Evolutionary conservation across 2,888 invertebrate genomes (phyloP).

Genomic region (Melieria crassipennis): DNA sequence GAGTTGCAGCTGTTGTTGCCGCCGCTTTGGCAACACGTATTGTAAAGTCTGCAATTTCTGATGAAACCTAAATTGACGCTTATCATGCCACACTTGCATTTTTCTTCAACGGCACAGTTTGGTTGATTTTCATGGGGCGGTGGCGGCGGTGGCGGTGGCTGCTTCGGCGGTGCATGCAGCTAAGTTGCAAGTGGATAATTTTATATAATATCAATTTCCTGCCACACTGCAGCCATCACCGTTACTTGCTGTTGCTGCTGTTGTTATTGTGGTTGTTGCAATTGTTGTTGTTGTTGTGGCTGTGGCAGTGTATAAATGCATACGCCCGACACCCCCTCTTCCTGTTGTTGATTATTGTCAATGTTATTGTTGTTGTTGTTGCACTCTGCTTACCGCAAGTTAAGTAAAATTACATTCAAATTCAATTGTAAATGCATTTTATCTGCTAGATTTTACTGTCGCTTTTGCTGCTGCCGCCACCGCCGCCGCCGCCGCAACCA

Average conservation of each 20-base stretch:
- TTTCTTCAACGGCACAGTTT: conserved; percentile 2
- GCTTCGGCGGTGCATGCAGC: background rate
- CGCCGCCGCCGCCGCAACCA: conserved; percentile 15
- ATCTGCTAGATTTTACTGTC: conserved; percentile 38
- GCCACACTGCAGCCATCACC: conserved; percentile 35
- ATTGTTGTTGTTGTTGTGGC: background rate
- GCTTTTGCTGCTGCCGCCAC: conserved; percentile 10
- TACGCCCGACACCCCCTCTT: conserved; percentile 23
- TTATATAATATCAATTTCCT: conserved; percentile 61
- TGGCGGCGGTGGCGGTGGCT: conserved; percentile 7
- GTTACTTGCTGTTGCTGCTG: background rate
- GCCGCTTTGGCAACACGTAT: background rate
- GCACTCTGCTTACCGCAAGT: conserved; percentile 51
- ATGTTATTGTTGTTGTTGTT: background rate
- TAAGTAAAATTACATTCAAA: conserved; percentile 62
- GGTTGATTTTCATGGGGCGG: background rate
- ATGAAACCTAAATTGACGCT: conserved; percentile 13
- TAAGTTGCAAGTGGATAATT: conserved; percentile 54
- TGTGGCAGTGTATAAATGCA: conserved; percentile 16
- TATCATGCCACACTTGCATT: conserved; percentile 26
- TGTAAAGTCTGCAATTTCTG: background rate
- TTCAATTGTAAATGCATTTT: conserved; percentile 63
- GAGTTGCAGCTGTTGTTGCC: no score
- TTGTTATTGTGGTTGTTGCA: background rate
- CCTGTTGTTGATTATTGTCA: conserved; percentile 13